phyloP scores from a whole-genome alignment of 2,888 invertebrate species.

The Dioctria linearis region DNA sequence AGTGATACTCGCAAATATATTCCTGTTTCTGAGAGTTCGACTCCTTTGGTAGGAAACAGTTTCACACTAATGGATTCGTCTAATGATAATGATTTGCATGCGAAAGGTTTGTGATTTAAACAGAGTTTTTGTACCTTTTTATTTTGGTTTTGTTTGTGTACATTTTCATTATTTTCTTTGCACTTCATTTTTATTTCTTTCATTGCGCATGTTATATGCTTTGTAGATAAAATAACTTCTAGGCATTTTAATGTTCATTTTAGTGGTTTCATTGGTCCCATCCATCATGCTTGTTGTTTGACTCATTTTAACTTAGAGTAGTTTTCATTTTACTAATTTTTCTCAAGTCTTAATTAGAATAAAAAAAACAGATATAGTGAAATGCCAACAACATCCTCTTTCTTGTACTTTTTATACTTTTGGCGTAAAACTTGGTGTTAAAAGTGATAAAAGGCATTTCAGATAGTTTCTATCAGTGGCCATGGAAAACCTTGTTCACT shows the following conservation, averaged over 20 bases:
- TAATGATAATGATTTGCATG: conserved; percentile 57
- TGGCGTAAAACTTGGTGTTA: no score
- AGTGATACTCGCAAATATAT: conserved; percentile 24
- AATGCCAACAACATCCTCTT: no score
- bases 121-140: background rate
- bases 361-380: no score
- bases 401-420: no score
- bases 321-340: no score
- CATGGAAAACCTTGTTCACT: no score
- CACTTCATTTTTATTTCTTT: conserved; percentile 26
- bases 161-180: conserved; percentile 42
- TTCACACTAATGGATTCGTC: conserved; percentile 51
- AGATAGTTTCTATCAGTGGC: no score
- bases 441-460: no score
- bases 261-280: background rate
- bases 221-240: background rate
- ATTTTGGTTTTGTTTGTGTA: conserved; percentile 43
- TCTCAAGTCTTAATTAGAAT: no score
- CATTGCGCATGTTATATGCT: conserved; percentile 19
- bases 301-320: background rate
- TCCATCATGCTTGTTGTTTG: background rate
- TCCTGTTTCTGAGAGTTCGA: background rate
- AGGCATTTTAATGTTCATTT: no score
- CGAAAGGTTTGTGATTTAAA: conserved; percentile 57
- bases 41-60: conserved; percentile 39